Evolutionary conservation across 2,888 invertebrate species (phyloP).

Genomic region (Eupithecia vulgata): DNA sequence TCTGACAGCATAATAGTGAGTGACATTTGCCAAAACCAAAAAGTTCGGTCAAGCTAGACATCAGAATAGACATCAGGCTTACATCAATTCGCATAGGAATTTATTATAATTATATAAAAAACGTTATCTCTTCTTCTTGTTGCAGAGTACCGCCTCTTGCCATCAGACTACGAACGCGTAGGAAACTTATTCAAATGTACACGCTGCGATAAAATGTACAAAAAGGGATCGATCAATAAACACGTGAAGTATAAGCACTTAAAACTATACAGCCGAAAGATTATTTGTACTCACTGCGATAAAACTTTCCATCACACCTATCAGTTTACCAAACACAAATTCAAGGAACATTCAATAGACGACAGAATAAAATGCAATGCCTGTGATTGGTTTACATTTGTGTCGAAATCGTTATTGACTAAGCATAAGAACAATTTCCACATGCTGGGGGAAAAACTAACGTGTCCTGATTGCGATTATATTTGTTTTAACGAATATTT

Average conservation of each 20-base stretch:
- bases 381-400: background rate
- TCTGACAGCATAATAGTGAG: too few relatives aligned
- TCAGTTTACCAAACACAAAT: background rate
- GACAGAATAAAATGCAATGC: background rate
- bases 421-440: background rate
- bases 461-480: background rate
- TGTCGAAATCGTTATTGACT: background rate
- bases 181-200: background rate
- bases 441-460: background rate
- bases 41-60: too few relatives aligned
- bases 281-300: background rate
- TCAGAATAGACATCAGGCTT: too few relatives aligned
- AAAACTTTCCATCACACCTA: background rate
- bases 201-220: background rate
- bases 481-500: background rate
- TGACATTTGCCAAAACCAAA: too few relatives aligned
- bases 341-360: background rate
- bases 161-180: background rate
- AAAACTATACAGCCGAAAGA: background rate
- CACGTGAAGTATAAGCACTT: background rate
- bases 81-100: too few relatives aligned
- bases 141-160: background rate
- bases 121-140: background rate
- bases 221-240: too few relatives aligned
- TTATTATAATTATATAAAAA: too few relatives aligned